Evolutionary conservation across 2,113 vertebrate species (phyloP).

Genomic region (Syrmaticus mikado): DNA sequence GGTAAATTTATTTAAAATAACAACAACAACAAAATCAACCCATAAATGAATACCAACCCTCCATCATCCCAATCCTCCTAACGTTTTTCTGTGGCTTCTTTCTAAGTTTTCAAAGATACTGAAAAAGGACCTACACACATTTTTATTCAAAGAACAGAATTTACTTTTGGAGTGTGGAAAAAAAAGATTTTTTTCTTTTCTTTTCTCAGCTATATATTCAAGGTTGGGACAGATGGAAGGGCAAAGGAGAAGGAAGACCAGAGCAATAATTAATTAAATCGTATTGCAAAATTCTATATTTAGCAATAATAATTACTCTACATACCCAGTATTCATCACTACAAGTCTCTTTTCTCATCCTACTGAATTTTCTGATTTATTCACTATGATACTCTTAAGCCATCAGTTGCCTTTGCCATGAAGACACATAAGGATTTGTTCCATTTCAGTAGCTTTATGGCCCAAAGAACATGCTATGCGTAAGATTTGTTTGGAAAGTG

Average conservation of each 20-base stretch:
- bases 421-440: background rate
- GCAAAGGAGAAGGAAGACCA: background rate
- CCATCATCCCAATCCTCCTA: background rate
- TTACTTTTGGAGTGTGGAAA: background rate
- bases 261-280: background rate
- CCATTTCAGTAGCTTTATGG: background rate
- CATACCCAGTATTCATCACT: background rate
- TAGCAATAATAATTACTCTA: background rate
- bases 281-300: background rate
- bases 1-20: background rate
- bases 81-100: background rate
- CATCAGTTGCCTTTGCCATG: background rate
- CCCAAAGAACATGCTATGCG: background rate
- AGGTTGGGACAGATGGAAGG: background rate
- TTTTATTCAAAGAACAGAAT: background rate
- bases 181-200: background rate
- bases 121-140: background rate
- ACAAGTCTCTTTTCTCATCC: background rate
- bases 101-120: background rate
- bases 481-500: background rate
- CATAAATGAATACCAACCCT: too few species aligned
- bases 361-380: background rate
- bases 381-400: background rate
- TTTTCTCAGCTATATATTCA: background rate
- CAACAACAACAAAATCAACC: background rate